These are phyloP conservation scores for Leucoma salicis DNA, from an alignment of 2,888 invertebrate genomes.

Conservation along the genomic window DNA sequence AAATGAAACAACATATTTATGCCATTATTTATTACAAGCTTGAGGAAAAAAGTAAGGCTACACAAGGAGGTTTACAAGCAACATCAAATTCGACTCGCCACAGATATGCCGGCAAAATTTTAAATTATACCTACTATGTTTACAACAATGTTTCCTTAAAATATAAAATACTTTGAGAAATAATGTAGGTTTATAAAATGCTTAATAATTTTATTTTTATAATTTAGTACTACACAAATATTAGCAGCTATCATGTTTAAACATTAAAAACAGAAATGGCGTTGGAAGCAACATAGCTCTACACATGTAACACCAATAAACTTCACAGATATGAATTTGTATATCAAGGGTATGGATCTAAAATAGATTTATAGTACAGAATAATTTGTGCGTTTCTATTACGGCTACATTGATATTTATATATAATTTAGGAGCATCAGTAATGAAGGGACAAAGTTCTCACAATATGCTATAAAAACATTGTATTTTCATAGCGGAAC, in stretches of 20 bases:
- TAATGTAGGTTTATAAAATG: no score
- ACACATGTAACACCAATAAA: constrained; percentile 44
- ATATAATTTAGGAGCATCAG: constrained; percentile 14
- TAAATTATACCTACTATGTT: no score
- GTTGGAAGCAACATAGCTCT: constrained; percentile 43
- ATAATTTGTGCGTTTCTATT: constrained; percentile 71
- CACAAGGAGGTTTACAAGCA: constrained; percentile 43
- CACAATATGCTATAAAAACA: no score
- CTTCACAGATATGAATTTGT: constrained; percentile 19
- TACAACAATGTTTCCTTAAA: no score
- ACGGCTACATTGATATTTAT: constrained; percentile 52
- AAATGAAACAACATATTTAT: constrained; percentile 44
- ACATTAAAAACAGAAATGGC: constrained; percentile 14
- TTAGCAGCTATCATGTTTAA: background rate
- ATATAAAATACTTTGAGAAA: no score
- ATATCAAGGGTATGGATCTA: constrained; percentile 37
- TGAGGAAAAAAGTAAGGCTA: constrained; percentile 71
- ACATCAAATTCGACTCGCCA: constrained; percentile 13
- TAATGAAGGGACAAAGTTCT: constrained; percentile 12
- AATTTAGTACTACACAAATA: background rate
- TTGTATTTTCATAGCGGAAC: no score
- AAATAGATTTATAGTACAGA: constrained; percentile 42
- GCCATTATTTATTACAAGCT: constrained; percentile 69
- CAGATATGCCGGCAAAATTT: constrained; percentile 7
- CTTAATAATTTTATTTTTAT: no score